These are phyloP conservation scores for Triplophysa tibetana DNA, from an alignment of 2,113 vertebrate species.

Conservation along the genomic window DNA sequence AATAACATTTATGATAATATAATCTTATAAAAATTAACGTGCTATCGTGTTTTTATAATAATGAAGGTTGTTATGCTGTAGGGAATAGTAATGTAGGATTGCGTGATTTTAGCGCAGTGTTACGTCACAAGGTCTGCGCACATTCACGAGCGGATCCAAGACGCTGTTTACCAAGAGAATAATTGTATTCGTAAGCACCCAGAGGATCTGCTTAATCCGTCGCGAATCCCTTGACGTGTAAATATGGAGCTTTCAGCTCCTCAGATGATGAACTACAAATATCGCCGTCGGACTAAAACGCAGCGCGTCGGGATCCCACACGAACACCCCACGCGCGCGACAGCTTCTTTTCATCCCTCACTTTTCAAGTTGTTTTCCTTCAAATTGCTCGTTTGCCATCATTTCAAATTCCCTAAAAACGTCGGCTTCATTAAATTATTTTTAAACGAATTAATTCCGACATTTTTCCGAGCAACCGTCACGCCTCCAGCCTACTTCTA, in stretches of 20 bases:
- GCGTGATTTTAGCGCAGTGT: constrained; percentile 10
- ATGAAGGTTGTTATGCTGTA: too few relatives aligned
- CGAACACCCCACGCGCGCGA: background rate
- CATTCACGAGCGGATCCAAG: background rate
- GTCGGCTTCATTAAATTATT: constrained; percentile 49
- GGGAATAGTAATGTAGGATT: background rate
- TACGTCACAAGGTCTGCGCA: constrained; percentile 39
- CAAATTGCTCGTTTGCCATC: constrained; percentile 8
- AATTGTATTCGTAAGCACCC: constrained; percentile 35
- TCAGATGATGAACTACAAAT: constrained; percentile 45
- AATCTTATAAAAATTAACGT: too few relatives aligned
- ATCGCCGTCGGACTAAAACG: constrained; percentile 42
- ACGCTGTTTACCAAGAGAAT: constrained; percentile 43
- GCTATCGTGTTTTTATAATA: background rate
- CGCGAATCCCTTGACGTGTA: constrained; percentile 39
- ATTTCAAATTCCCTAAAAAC: background rate
- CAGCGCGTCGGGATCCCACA: background rate
- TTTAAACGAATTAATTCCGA: constrained; percentile 46
- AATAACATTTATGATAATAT: too few relatives aligned
- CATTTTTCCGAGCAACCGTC: constrained; percentile 38
- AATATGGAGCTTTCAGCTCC: constrained; percentile 38
- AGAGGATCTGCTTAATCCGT: constrained; percentile 38
- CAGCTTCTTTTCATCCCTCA: background rate
- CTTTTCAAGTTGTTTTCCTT: constrained; percentile 25
- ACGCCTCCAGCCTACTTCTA: constrained; percentile 44